Percentiles rank a stretch among this genome's conserved stretches.
phyloP scores from a whole-genome alignment of 2,888 invertebrate species.

The Sphaeridia pumilis region DNA sequence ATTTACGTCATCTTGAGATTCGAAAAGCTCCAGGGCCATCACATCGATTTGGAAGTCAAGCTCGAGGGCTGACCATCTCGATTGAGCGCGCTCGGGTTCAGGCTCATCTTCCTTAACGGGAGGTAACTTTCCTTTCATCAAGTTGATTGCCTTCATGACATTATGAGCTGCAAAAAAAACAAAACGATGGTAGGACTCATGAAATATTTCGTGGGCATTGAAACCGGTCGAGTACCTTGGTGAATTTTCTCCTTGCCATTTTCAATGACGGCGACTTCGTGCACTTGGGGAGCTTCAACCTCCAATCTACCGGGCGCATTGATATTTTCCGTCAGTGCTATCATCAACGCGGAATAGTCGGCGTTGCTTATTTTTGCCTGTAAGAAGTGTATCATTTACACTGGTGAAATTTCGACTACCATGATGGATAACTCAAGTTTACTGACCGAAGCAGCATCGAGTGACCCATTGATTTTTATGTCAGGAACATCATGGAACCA shows the following conservation, averaged over 20 bases:
- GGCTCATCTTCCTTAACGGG: background rate
- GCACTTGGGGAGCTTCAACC: too few species aligned
- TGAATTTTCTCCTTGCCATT: too few species aligned
- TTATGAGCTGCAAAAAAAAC: constrained; percentile 8
- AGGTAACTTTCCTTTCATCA: constrained; percentile 13
- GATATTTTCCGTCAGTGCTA: constrained; percentile 71
- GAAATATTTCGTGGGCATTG: too few species aligned
- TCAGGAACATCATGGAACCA: constrained; percentile 76
- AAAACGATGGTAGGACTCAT: too few species aligned
- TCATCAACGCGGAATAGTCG: constrained; percentile 77
- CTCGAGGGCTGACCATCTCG: too few species aligned
- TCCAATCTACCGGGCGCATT: constrained; percentile 12
- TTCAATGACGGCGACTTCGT: too few species aligned
- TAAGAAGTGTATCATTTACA: too few species aligned
- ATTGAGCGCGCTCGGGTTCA: too few species aligned
- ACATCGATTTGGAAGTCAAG: background rate
- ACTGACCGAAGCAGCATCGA: constrained; percentile 52
- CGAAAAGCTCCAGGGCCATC: background rate
- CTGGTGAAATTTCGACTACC: too few species aligned
- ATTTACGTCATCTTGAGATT: too few species aligned
- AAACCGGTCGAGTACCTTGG: too few species aligned
- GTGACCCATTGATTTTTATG: constrained; percentile 66
- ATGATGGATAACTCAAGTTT: too few species aligned
- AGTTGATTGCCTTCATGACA: background rate
- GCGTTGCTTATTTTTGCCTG: constrained; percentile 49